A percentile compares a stretch with the other conserved stretches of the same genome.
Evolutionary conservation across 2,888 invertebrate genomes (phyloP).

Genomic region (Glaucopsyche alexis): DNA sequence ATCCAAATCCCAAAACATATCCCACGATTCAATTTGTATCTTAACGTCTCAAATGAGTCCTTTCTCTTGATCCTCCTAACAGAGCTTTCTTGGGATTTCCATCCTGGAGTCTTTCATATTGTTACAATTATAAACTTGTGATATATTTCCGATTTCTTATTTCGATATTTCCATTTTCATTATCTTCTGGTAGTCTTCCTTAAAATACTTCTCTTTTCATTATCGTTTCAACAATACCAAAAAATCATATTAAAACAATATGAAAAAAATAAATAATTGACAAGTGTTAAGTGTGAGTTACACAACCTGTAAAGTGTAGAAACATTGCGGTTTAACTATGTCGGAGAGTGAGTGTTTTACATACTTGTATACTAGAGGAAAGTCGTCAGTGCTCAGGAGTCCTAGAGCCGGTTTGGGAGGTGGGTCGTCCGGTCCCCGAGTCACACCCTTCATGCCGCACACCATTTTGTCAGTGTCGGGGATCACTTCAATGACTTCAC

Average conservation of each 20-base stretch:
- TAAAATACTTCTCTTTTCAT: constrained; percentile 18
- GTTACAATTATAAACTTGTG: not conserved
- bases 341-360: constrained; percentile 54
- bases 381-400: constrained; percentile 89
- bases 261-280: constrained; percentile 25
- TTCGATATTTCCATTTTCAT: not conserved
- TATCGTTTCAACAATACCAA: not conserved
- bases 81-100: not conserved
- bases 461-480: constrained; percentile 93
- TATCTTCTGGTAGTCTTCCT: constrained; percentile 8
- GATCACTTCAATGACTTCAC: constrained; percentile 92
- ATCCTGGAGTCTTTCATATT: not conserved
- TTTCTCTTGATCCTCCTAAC: not conserved
- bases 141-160: constrained; percentile 1
- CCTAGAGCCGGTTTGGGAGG: constrained; percentile 88
- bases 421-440: constrained; percentile 84
- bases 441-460: constrained; percentile 90
- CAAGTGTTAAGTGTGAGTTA: constrained; percentile 10
- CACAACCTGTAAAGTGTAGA: constrained; percentile 60
- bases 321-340: constrained; percentile 50
- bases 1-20: constrained; percentile 45
- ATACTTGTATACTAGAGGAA: constrained; percentile 92
- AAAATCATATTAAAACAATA: constrained; percentile 29
- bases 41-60: not conserved
- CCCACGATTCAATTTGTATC: constrained; percentile 14